Evolutionary conservation across 2,113 vertebrate genomes (phyloP).

Genomic region (Gnathonemus echidnorhynchus): DNA sequence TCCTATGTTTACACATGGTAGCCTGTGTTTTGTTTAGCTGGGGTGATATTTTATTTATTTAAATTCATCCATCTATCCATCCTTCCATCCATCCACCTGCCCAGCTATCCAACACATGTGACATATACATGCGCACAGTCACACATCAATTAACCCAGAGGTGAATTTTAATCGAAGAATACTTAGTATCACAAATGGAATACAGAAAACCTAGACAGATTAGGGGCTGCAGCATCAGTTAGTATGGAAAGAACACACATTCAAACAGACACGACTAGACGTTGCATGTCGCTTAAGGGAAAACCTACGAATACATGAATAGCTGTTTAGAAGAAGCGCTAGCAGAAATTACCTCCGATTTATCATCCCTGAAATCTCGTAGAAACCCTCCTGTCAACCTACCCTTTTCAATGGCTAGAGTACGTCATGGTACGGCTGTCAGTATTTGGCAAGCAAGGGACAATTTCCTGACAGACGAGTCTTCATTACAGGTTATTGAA

Average conservation of each 20-base stretch:
- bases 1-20: background rate
- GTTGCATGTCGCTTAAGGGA: background rate
- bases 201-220: background rate
- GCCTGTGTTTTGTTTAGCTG: background rate
- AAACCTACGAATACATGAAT: background rate
- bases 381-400: background rate
- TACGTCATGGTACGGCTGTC: slow-evolving; percentile 12
- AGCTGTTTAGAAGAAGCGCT: background rate
- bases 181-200: background rate
- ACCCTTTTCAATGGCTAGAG: background rate
- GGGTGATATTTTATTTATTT: background rate
- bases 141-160: background rate
- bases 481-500: slow-evolving; percentile 23
- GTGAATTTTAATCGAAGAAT: background rate
- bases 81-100: background rate
- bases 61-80: background rate
- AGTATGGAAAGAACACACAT: background rate
- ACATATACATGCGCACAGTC: background rate
- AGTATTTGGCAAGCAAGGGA: slow-evolving; percentile 12
- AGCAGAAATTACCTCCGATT: background rate
- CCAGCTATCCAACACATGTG: background rate
- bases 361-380: background rate
- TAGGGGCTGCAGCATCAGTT: background rate
- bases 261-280: background rate
- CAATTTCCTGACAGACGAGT: slow-evolving; percentile 26